These are phyloP conservation scores for Hydrochoerus hydrochaeris DNA, from an alignment of 2,113 vertebrate species.

Conservation along the genomic window DNA sequence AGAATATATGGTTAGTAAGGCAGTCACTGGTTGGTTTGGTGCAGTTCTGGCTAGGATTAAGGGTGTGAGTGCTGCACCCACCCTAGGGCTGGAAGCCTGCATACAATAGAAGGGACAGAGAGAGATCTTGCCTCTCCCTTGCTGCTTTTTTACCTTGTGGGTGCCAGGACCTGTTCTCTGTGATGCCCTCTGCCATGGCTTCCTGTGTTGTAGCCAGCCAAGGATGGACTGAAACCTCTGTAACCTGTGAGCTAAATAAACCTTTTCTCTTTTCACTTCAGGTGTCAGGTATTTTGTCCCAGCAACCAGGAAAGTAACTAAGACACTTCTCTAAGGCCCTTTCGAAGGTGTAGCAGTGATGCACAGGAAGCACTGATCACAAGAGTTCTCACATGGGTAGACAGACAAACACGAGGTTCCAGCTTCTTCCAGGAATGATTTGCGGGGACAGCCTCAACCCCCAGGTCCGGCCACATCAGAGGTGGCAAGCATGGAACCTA, in stretches of 20 bases:
- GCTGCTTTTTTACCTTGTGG: neutral
- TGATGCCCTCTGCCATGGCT: no score
- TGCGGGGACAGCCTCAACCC: no score
- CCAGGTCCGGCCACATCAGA: neutral
- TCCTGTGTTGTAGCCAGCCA: neutral
- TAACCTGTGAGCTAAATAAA: neutral
- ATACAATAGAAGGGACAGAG: neutral
- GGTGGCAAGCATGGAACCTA: neutral
- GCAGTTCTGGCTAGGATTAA: neutral
- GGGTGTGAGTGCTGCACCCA: neutral
- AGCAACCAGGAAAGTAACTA: neutral
- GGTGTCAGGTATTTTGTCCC: neutral
- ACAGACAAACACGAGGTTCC: neutral
- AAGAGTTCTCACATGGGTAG: fast-evolving
- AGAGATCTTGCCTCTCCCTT: neutral
- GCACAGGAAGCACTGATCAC: fast-evolving
- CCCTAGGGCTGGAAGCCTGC: no score
- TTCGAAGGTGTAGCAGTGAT: neutral
- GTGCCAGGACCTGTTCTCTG: neutral
- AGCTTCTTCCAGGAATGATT: neutral
- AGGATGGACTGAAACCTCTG: neutral
- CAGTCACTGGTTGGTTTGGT: neutral
- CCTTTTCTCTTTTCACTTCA: neutral
- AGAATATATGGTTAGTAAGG: neutral
- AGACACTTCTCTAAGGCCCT: neutral